Conservation (phyloP, 2,888 invertebrate genomes). For the Phlogophora meticulosa region DNA sequence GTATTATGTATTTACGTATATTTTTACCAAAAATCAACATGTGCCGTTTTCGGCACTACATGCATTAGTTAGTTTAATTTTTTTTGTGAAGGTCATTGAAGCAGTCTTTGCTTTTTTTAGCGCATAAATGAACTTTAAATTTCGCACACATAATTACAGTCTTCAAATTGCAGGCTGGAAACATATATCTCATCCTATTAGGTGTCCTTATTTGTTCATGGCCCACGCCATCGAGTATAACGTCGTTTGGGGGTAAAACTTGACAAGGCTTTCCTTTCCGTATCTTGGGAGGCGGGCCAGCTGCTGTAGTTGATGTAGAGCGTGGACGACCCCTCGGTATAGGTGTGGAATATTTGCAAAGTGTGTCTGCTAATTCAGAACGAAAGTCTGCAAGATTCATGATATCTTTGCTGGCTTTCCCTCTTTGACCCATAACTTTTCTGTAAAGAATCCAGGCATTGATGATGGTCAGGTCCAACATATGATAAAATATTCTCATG, state of each 20-base stretch:
- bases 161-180: constrained; percentile 27
- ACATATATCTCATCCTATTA: constrained; percentile 42
- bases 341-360: constrained; percentile 23
- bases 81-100: constrained; percentile 26
- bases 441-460: constrained; percentile 25
- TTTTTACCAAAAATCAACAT: constrained; percentile 27
- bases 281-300: constrained; percentile 30
- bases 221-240: constrained; percentile 43
- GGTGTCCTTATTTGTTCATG: constrained; percentile 38
- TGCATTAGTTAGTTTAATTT: constrained; percentile 19
- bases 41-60: constrained; percentile 36
- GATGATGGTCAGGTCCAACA: constrained; percentile 17
- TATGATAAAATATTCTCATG: constrained; percentile 18
- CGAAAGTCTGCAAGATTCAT: constrained; percentile 26
- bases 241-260: constrained; percentile 39
- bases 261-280: constrained; percentile 27
- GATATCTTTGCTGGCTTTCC: constrained; percentile 19
- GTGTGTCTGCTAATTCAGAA: constrained; percentile 20
- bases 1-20: constrained; percentile 12
- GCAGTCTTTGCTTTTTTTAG: constrained; percentile 34
- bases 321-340: constrained; percentile 28
- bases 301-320: constrained; percentile 19
- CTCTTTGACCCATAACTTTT: constrained; percentile 5
- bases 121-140: constrained; percentile 41
- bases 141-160: constrained; percentile 35